phyloP scores from a whole-genome alignment of 2,888 invertebrate species.

The Cephus rjabovi region DNA sequence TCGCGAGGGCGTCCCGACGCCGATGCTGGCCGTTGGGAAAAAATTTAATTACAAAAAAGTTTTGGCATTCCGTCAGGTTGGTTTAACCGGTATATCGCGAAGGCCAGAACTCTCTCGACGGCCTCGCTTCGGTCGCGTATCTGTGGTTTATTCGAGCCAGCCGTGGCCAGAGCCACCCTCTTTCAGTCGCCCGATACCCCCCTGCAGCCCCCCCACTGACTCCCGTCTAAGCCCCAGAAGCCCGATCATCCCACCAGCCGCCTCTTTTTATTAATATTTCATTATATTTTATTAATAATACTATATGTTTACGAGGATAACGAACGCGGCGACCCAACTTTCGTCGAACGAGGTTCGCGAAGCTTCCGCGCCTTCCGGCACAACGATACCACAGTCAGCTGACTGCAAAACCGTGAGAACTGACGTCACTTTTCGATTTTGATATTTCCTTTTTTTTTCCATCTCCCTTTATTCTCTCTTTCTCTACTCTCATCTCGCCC shows the following conservation, averaged over 20 bases:
- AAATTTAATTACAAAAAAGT: conserved; percentile 67
- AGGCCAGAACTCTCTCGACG: conserved; percentile 36
- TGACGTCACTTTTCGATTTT: too few relatives aligned
- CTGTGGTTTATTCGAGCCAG: conserved; percentile 62
- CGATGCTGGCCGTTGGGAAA: conserved; percentile 43
- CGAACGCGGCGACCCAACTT: not conserved
- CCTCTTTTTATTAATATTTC: conserved; percentile 54
- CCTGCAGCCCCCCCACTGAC: conserved; percentile 2
- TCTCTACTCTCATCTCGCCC: not conserved
- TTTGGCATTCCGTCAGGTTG: conserved; percentile 67
- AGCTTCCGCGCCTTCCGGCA: too few relatives aligned
- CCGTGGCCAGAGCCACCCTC: conserved; percentile 28
- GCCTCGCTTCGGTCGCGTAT: conserved; percentile 51
- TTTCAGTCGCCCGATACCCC: conserved; percentile 18
- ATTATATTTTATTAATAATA: conserved; percentile 63
- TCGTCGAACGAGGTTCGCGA: too few relatives aligned
- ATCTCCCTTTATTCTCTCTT: not conserved
- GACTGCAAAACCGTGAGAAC: too few relatives aligned
- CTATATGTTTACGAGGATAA: conserved; percentile 40
- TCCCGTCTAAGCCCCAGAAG: conserved; percentile 5
- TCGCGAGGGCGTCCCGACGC: not conserved
- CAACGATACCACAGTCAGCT: too few relatives aligned
- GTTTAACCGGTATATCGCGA: conserved; percentile 55
- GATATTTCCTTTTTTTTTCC: not conserved
- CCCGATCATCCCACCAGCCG: conserved; percentile 20